Evolutionary conservation across 2,888 invertebrate genomes (phyloP), one percentile per base, ranked within the genome.

Genomic region (Apamea sordens): DNA sequence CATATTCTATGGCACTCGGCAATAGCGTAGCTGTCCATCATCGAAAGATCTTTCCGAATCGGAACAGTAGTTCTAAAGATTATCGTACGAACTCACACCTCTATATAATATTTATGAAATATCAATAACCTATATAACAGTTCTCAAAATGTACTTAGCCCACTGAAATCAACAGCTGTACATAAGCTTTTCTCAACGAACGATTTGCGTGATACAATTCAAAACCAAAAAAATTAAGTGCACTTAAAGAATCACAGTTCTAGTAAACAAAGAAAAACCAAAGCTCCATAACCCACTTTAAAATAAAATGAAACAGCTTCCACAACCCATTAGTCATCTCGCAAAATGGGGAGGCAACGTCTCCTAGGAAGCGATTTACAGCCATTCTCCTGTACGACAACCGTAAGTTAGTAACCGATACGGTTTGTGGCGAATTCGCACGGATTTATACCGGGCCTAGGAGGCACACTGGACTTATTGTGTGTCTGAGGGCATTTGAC

Each of bases 371-470:
- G 4, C 73, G 56, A 82, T 76, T 84, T 82, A 76, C 75, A 70
- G 10, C 32, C 36, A 28, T 13, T n/a, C 61, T 41, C 59, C 24
- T 41, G 75, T 73, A 68, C 6, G 41, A 53, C 68, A 36, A 36
- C 44, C 61, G 74, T n/a, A n/a, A n/a, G n/a, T 15, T 80, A n/a
- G 75, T 67, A 70, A 73, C 75, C 75, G 53, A 85, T 82, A 75
- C 73, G 70, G 81, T 87, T 87, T 87, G 88, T 87, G 74, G 77
- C n/a, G n/a, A 79, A 69, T 76, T 83, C 76, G 4, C 41, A 7
- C 36, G 67, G 79, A 87, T 87, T 87, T 87, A 86, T 84, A 76
- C 69, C 67, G 11, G 28, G 28, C 36, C 36, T 68, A 56, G 56
- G 50, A 59, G 68, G 24, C 41, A 28, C 77, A 36, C 53, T 63